Evolutionary conservation across 2,797 vertebrate genomes (phyloP).

Genomic region (Enteromius viviparus): DNA sequence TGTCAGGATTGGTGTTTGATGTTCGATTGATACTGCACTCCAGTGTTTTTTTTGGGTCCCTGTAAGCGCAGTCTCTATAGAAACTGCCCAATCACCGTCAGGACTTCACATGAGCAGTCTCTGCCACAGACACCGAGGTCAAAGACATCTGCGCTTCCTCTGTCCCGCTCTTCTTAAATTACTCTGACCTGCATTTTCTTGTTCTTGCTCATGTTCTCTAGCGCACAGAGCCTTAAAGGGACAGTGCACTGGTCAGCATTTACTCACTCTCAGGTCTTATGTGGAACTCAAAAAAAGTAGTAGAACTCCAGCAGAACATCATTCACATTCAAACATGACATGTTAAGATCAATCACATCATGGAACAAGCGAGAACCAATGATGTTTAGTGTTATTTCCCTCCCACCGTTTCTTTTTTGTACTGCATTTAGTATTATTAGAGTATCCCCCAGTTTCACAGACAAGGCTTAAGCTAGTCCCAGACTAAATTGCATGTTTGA

Average conservation of each 20-base stretch:
- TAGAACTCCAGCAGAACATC: neutral
- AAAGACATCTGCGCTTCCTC: slow-evolving; percentile 15
- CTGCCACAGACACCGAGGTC: slow-evolving; percentile 59
- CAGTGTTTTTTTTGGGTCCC: slow-evolving; percentile 35
- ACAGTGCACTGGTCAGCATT: neutral
- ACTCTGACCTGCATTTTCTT: slow-evolving; percentile 30
- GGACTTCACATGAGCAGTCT: slow-evolving; percentile 48
- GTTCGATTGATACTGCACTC: slow-evolving; percentile 44
- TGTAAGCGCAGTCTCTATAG: slow-evolving; percentile 67
- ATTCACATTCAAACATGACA: neutral
- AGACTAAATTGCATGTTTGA: too few relatives aligned
- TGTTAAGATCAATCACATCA: neutral
- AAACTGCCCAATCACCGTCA: slow-evolving; percentile 53
- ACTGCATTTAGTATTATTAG: neutral
- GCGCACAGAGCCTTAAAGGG: neutral
- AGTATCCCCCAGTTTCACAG: neutral
- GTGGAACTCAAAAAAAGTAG: neutral
- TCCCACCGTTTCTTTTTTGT: neutral
- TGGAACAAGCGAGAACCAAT: neutral
- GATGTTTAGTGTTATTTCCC: neutral
- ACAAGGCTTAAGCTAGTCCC: too few relatives aligned
- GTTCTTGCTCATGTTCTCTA: neutral
- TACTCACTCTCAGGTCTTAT: neutral
- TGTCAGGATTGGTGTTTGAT: slow-evolving; percentile 50
- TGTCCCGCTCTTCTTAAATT: slow-evolving; percentile 18